Evolutionary conservation across 2,797 vertebrate species (phyloP).

Genomic region (Meda fulgida): DNA sequence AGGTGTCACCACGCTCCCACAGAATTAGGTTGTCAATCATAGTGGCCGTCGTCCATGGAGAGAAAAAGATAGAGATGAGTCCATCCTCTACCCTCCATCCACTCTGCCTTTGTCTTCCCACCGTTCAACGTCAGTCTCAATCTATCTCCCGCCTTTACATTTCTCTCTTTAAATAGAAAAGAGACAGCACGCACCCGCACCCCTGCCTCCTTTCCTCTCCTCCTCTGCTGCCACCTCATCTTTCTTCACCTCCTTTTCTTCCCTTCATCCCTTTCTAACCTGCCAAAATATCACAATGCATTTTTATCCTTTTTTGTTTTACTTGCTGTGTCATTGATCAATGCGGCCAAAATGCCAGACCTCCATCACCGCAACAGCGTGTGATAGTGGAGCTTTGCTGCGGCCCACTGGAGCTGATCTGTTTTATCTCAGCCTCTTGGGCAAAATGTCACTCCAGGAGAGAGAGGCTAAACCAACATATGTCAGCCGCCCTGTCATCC

Average conservation of each 20-base stretch:
- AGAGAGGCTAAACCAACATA: constrained; percentile 68
- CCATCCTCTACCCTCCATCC: constrained; percentile 50
- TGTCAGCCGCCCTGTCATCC: constrained; percentile 66
- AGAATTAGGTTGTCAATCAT: constrained; percentile 72
- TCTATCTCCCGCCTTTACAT: constrained; percentile 58
- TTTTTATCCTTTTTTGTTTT: constrained; percentile 76
- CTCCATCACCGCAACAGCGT: constrained; percentile 71
- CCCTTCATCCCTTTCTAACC: constrained; percentile 61
- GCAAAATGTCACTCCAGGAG: constrained; percentile 63
- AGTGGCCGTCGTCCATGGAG: constrained; percentile 54
- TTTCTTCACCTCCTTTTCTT: constrained; percentile 29
- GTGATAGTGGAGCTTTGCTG: constrained; percentile 69
- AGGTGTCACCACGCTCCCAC: constrained; percentile 67
- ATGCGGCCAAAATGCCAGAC: constrained; percentile 82
- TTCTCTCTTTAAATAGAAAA: constrained; percentile 72
- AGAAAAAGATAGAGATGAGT: constrained; percentile 61
- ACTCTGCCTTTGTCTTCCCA: constrained; percentile 47
- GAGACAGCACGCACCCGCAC: constrained; percentile 48
- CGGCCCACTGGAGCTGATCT: constrained; percentile 71
- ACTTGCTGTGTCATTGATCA: constrained; percentile 81
- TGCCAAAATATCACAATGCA: constrained; percentile 78
- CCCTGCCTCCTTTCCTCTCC: constrained; percentile 25
- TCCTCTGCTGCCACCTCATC: constrained; percentile 1
- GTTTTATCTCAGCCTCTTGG: constrained; percentile 64
- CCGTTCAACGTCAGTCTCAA: constrained; percentile 63